Base-by-base conservation (phyloP, 2,888 invertebrate genomes). In the Teleogryllus oceanicus region DNA sequence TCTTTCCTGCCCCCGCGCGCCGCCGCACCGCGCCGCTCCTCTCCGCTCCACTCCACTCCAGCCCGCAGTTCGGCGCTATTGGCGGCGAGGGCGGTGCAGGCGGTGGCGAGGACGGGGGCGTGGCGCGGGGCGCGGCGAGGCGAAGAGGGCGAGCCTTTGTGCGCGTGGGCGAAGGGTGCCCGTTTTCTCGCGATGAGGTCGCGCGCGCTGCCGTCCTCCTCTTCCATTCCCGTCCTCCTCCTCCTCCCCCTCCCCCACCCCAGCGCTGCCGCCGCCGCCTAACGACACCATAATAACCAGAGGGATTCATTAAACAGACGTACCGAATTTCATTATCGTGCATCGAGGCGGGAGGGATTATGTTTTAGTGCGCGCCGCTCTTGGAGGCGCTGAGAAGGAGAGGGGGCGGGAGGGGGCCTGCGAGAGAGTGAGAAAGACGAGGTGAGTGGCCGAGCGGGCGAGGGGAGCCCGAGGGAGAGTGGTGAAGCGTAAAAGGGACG, bases 221-320 rank as follows among this genome's bases (percentile, higher is more conserved):
- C 62, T n/a, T 62, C 62, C 62, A 2, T 13, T 13, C 62, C 37
- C 37, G 37, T 37, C 37, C 37, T 37, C 5, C 37, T 37, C 37
- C 62, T 8, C 3, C 62, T 4, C 11, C 62, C 62, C 62, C 5
- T 3, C 62, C 5, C 62, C 11, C 10, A 0, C n/a, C 4, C 37
- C 37, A 5, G 5, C 37, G 37, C 37, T 5, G 37, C 37, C 8
- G 37, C 37, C 37, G 37, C 62, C 62, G 62, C 62, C 62, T 62
- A 62, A 62, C 62, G 62, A 62, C 62, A 62, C 62, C 62, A 62
- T 62, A 62, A 62, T 62, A 62, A 62, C 62, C 62, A 62, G 62
- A 62, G 62, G 62, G 62, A 62, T 62, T 62, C 62, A 62, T 62
- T 62, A 62, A 62, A 62, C 62, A 62, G 62, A 62, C 62, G 62